Percentiles rank a stretch among this genome's conserved stretches.
Conservation (phyloP, 1,140 invertebrate species). For the Homalodisca vitripennis region DNA sequence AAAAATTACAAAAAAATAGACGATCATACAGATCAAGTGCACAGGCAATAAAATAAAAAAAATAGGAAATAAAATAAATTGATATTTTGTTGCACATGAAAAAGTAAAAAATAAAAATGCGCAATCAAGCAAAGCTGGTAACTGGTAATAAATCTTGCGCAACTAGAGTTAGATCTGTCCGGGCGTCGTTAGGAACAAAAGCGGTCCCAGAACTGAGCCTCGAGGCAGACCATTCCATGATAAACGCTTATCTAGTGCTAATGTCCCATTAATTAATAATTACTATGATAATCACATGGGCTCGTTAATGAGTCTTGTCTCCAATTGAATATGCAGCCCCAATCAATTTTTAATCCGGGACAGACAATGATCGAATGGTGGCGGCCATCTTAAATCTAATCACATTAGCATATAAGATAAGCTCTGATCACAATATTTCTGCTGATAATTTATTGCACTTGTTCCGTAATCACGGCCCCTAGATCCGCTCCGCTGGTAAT, state of each 20-base stretch:
- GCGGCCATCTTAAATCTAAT: slow-evolving; percentile 25
- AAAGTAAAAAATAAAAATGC: no score
- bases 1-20: no score
- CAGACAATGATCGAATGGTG: slow-evolving; percentile 23
- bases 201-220: no score
- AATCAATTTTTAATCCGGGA: slow-evolving; percentile 21
- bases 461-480: slow-evolving; percentile 6
- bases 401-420: slow-evolving; percentile 27
- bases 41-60: no score
- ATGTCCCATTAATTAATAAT: slow-evolving; percentile 25
- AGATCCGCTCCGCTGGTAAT: no score
- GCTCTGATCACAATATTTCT: slow-evolving; percentile 21
- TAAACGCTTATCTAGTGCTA: neutral
- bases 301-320: slow-evolving; percentile 19
- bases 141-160: no score
- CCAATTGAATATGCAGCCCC: slow-evolving; percentile 23
- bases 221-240: neutral
- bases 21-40: no score
- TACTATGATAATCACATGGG: slow-evolving; percentile 8
- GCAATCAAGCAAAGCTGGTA: no score
- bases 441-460: slow-evolving; percentile 15
- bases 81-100: no score
- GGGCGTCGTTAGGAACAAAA: no score
- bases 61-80: no score
- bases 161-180: no score